Percentiles rank a stretch among this genome's conserved stretches.
phyloP scores from a whole-genome alignment of 2,888 invertebrate species.

The Andrena minutula region DNA sequence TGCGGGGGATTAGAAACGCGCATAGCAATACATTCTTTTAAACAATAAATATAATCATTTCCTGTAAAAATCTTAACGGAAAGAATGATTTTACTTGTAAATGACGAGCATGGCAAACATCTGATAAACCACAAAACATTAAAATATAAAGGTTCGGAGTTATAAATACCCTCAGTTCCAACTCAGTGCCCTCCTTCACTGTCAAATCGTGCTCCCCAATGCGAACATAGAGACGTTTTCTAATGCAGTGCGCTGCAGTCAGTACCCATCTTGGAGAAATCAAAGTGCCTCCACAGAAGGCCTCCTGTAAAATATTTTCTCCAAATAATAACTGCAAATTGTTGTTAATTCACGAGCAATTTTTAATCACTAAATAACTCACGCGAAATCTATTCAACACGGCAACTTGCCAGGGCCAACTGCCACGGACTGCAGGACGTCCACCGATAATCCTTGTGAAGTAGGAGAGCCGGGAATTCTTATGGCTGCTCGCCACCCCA shows the following conservation, averaged over 20 bases:
- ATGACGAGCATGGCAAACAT: too few relatives aligned
- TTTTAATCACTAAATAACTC: conserved; percentile 68
- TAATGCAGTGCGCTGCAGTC: conserved; percentile 95
- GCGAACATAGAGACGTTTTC: conserved; percentile 91
- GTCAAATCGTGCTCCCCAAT: conserved; percentile 95
- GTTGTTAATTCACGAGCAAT: background rate
- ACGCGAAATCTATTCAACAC: conserved; percentile 94
- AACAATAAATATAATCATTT: too few relatives aligned
- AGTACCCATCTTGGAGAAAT: conserved; percentile 93
- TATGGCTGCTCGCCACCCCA: conserved; percentile 73
- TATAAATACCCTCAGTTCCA: conserved; percentile 89
- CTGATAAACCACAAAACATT: background rate
- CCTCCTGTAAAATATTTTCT: conserved; percentile 87
- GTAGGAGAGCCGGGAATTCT: conserved; percentile 78
- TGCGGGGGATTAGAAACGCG: background rate
- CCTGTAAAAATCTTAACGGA: too few relatives aligned
- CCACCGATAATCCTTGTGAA: conserved; percentile 94
- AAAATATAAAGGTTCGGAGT: background rate
- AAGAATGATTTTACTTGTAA: too few relatives aligned
- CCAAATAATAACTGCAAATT: background rate
- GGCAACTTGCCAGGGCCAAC: conserved; percentile 98
- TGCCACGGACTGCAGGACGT: conserved; percentile 90
- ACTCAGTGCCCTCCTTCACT: conserved; percentile 90
- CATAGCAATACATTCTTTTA: too few relatives aligned
- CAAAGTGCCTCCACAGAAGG: conserved; percentile 95